Base-by-base conservation (phyloP, 1,140 invertebrate species). In the Lerema accius region DNA sequence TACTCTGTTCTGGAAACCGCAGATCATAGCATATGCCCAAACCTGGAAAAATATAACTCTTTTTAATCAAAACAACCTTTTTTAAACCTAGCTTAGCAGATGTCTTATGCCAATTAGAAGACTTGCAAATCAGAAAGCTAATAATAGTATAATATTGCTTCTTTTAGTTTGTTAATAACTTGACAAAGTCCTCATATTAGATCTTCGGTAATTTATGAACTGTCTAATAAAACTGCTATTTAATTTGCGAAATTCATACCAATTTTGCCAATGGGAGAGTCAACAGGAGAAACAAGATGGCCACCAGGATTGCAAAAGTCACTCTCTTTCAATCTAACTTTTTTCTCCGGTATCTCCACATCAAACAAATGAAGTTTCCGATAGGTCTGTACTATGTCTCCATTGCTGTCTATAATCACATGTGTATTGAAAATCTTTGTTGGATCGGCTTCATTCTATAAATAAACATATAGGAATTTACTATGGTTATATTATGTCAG, bases 291-390 rank as follows among this genome's bases (percentile, higher is more conserved):
- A 4, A 94, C 84, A 65, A 99, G 92, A 71, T 94, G 80, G 9
- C 76, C 63, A 0, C 95, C 95, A 16, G 93, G 91, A 32, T 90
- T 76, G 14, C 95, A 94, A 67, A 94, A 95, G 73, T 96, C 94
- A 40, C 97, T 98, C 91, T 99, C 98, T 81, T 93, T 94, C 4
- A 97, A 79, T 23, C 93, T 76, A 2, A 96, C 80, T 16, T 94
- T 94, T 68, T 95, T 93, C 72, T 95, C 96, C 11, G 96, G 96
- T 62, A 98, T 95, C 45, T 96, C 94, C 42, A 98, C 95, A 91
- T 99, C 97, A 86, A 99, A 99, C 0, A 99, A 91, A 92, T 99
- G 98, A 13, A 97, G 80, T 87, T 99, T 99, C 45, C 95, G 91
- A 86, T 99, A 99, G 0, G 93, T 91, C 4, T 93, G 93, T 0